These are phyloP conservation scores for Heliocidaris erythrogramma DNA, from an alignment of 35 echinoderm and acorn worm genomes.

Conservation along the genomic window DNA sequence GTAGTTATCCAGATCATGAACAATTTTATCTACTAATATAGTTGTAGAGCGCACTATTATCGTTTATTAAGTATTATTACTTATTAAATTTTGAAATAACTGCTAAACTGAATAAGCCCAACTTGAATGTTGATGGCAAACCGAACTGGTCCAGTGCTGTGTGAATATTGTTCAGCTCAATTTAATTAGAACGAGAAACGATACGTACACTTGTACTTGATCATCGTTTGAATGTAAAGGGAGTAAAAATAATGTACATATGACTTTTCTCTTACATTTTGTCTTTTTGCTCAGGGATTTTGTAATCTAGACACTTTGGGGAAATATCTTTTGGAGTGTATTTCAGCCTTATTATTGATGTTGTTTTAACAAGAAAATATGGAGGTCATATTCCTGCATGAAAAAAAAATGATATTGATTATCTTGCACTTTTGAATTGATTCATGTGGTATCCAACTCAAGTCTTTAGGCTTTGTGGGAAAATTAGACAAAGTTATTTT, in stretches of 20 bases:
- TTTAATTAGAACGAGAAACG: too few relatives aligned
- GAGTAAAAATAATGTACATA: neutral
- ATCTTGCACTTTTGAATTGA: neutral
- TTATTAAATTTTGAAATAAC: too few relatives aligned
- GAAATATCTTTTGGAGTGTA: neutral
- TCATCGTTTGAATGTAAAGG: neutral
- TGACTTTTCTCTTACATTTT: neutral
- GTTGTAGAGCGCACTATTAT: too few relatives aligned
- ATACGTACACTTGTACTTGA: too few relatives aligned
- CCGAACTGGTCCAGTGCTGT: too few relatives aligned
- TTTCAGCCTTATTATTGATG: neutral
- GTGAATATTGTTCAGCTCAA: too few relatives aligned
- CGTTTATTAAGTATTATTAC: too few relatives aligned
- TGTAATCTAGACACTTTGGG: neutral
- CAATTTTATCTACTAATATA: too few relatives aligned
- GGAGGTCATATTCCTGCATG: neutral
- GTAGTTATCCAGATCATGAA: too few relatives aligned
- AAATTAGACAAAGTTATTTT: neutral
- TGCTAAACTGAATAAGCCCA: too few relatives aligned
- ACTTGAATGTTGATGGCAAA: too few relatives aligned
- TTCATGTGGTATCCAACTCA: neutral
- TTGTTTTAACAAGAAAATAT: neutral
- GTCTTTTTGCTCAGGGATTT: constrained; percentile 1
- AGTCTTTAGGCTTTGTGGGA: neutral
- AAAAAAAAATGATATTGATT: too few relatives aligned